phyloP scores from a whole-genome alignment of 2,113 vertebrate genomes.

The Raphicerus campestris region DNA sequence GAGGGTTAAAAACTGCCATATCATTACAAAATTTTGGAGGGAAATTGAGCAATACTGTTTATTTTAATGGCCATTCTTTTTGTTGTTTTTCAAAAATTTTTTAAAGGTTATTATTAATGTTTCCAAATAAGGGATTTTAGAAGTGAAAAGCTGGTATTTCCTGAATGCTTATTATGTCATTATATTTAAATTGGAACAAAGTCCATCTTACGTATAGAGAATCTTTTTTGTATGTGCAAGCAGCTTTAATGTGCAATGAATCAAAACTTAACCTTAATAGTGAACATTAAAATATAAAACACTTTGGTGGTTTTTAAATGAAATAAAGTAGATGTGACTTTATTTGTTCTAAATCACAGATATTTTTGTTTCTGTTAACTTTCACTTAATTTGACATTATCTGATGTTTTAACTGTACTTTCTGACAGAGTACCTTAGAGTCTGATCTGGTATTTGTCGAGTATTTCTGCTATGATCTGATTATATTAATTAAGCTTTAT shows the following conservation, averaged over 20 bases:
- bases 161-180: neutral
- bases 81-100: neutral
- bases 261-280: neutral
- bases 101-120: neutral
- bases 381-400: neutral
- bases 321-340: neutral
- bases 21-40: neutral
- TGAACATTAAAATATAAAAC: neutral
- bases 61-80: slow-evolving; percentile 4
- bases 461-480: neutral
- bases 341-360: neutral
- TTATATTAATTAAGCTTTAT: neutral
- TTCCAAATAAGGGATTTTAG: slow-evolving; percentile 8
- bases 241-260: neutral
- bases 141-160: neutral
- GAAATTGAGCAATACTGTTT: neutral
- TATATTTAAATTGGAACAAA: neutral
- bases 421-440: neutral
- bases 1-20: neutral
- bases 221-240: neutral
- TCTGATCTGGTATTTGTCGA: neutral
- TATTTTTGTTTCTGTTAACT: slow-evolving; percentile 13
- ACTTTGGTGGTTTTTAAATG: neutral
- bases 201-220: neutral
- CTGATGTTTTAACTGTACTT: neutral